Base-by-base conservation (phyloP, 2,888 invertebrate genomes). In the Patella caerulea region DNA sequence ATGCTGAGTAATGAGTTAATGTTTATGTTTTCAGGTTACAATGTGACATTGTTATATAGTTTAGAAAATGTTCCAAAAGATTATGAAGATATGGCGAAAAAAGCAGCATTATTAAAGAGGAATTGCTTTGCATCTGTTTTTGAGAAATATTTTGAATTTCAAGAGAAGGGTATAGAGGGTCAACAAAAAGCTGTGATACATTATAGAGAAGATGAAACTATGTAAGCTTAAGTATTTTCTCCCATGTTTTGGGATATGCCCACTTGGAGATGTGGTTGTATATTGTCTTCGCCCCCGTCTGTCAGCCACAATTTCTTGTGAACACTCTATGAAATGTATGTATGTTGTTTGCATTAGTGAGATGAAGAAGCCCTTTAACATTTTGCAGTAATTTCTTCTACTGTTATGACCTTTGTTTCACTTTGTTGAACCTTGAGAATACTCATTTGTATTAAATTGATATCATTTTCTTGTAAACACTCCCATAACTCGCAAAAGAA, bases 111-210 rank as follows among this genome's bases (percentile, higher is more conserved):
- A 77, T 93, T 99, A 82, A 99, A 99, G 93, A 94, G 99, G 89
- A 97, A 99, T 93, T 99, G 99, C 93, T 99, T 99, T 93, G 99
- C 99, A 72, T 98, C 98, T 19, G 98, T 99, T 80, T 99, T 99
- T 93, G 98, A 99, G 96, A 98, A 99, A 91, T 99, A 99, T 93
- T 99, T 99, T 93, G 96, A 98, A 92, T 97, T 97, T 92, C 98
- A 99, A 93, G 97, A 98, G 92, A 94, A 95, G 86, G 98, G 97
- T 1, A 95, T 96, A 89, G 95, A 96, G 88, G 95, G 96, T 53
- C 96, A 97, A 88, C 96, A 97, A 92, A 94, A 97, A 87, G 99
- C 99, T 79, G 98, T 99, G 84, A 98, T 99, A 92, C 97, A 99
- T 93, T 99, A 99, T 92, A 94, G 99, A 88, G 98, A 97, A 92